Percentiles rank a stretch among this genome's conserved stretches.
Conservation (phyloP, 2,113 vertebrate species). For the Melanostigma gelatinosum region DNA sequence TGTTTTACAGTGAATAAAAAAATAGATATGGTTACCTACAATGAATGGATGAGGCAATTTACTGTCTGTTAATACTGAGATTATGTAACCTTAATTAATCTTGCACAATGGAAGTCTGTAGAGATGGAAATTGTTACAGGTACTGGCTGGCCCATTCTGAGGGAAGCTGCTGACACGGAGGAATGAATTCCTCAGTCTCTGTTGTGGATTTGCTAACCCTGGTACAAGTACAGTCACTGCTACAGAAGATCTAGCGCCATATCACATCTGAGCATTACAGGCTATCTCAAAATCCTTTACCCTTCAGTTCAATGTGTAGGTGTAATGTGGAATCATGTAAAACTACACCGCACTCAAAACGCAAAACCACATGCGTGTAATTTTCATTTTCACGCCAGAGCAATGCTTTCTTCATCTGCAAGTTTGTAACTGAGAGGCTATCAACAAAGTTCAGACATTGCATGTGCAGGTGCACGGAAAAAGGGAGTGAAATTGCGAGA, state of each 20-base stretch:
- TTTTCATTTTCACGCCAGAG: conserved; percentile 34
- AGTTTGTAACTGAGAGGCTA: conserved; percentile 30
- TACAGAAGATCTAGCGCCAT: conserved; percentile 20
- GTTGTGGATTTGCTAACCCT: conserved; percentile 52
- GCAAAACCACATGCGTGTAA: conserved; percentile 28
- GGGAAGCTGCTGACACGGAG: conserved; percentile 24
- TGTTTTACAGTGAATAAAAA: conserved; percentile 31
- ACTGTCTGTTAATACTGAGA: conserved; percentile 45
- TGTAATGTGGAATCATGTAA: conserved; percentile 31
- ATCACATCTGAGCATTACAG: conserved; percentile 28
- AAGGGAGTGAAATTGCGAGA: conserved; percentile 32
- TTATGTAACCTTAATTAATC: conserved; percentile 59
- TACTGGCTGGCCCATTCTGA: conserved; percentile 21
- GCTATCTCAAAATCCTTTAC: conserved; percentile 38
- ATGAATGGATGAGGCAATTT: conserved; percentile 18
- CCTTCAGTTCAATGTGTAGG: conserved; percentile 17
- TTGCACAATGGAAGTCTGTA: conserved; percentile 36
- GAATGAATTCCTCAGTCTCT: conserved; percentile 24
- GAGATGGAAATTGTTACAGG: conserved; percentile 45
- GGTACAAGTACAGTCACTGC: conserved; percentile 18
- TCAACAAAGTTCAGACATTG: conserved; percentile 38
- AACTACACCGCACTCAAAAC: conserved; percentile 3
- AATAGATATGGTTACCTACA: conserved; percentile 10
- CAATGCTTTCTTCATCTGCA: conserved; percentile 20
- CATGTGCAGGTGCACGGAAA: conserved; percentile 55